phyloP scores from a whole-genome alignment of 2,888 invertebrate species.

The Caenorhabditis imperialis region DNA sequence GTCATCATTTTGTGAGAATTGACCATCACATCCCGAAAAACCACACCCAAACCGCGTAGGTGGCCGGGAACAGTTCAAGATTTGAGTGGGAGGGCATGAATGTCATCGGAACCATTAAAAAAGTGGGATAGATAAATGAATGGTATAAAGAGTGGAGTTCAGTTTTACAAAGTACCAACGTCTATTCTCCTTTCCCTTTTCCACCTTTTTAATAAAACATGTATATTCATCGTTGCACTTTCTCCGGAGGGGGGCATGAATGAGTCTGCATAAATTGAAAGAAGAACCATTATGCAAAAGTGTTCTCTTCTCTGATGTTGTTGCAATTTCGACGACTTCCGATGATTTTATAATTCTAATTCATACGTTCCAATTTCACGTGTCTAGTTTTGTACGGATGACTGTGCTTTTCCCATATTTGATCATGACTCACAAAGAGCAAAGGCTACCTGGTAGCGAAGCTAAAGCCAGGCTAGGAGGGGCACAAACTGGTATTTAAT shows the following conservation, averaged over 20 bases:
- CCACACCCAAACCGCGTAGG: constrained; percentile 41
- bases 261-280: constrained; percentile 37
- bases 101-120: too few relatives aligned
- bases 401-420: too few relatives aligned
- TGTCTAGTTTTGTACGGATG: too few relatives aligned
- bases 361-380: too few relatives aligned
- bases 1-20: constrained; percentile 35
- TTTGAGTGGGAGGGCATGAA: constrained; percentile 1
- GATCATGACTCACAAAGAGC: too few relatives aligned
- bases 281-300: constrained; percentile 21
- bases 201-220: constrained; percentile 4
- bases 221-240: constrained; percentile 20
- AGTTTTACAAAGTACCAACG: background rate
- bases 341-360: too few relatives aligned
- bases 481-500: too few relatives aligned
- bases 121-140: too few relatives aligned
- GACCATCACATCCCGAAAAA: constrained; percentile 12
- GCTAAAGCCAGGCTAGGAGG: too few relatives aligned
- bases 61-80: constrained; percentile 41
- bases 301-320: too few relatives aligned
- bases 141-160: background rate
- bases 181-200: background rate
- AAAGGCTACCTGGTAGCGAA: too few relatives aligned
- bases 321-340: too few relatives aligned
- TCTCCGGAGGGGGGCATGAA: constrained; percentile 12